Evolutionary conservation across 1,140 invertebrate genomes (phyloP), one percentile per base, ranked within the genome.

Genomic region (Nixonia krombeini): DNA sequence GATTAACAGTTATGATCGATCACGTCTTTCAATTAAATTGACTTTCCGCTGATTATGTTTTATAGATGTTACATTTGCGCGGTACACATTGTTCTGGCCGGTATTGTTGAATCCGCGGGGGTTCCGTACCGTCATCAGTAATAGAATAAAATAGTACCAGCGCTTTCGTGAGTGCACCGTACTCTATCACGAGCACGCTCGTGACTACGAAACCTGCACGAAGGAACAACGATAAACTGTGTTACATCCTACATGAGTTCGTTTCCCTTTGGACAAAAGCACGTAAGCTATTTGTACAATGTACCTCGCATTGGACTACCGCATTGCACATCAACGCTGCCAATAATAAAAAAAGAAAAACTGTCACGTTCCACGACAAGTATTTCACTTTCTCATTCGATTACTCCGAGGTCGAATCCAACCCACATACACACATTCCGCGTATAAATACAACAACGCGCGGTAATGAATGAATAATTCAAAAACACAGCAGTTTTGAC

Each of bases 81-180:
- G 42, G 25, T n/a, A 17, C 1, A 7, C 1, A 7, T 42, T 26
- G 40, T 25, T 8, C 9, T n/a, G 40, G 23, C 12, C n/a, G 40
- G 40, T 17, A 10, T 28, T 29, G 42, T 45, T 28, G 23, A 45
- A 45, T 45, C 23, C 17, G 42, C 42, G 42, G 42, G 42, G 42
- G 42, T 45, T 29, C 42, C 25, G 9, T 29, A 45, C 42, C 26
- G 29, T 45, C 42, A 15, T 28, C 26, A 45, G 42, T 29, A 63
- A 40, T 71, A 63, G 58, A 66, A 63, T 56, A 46, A 71, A 71
- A 50, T 23, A 59, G 62, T 55, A 66, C 52, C 53, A 66, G 53
- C 50, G 42, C 62, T 63, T 55, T 17, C 37, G 52, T 16, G 38
- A 65, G 68, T 62, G 51, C 56, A 37, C 47, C 49, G 38, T 35